phyloP scores from a whole-genome alignment of 2,113 vertebrate species.

The Centrocercus urophasianus region DNA sequence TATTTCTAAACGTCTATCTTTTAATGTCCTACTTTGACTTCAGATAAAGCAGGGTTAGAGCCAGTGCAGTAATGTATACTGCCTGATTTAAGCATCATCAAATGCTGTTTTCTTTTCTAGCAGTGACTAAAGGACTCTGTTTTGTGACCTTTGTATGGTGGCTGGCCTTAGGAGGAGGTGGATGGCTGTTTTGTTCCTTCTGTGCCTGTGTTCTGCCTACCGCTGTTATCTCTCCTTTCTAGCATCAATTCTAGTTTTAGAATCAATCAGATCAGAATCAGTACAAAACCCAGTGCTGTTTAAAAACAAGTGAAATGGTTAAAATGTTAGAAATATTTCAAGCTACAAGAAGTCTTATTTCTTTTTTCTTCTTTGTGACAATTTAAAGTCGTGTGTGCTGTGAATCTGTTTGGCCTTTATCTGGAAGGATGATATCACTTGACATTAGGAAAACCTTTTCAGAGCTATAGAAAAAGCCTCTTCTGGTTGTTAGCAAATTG shows the following conservation, averaged over 20 bases:
- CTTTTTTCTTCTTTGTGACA: background rate
- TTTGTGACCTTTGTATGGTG: background rate
- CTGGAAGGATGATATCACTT: background rate
- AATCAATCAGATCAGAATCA: background rate
- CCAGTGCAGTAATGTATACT: rapidly evolving
- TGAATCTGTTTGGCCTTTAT: background rate
- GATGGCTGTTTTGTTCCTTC: background rate
- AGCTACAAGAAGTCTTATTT: background rate
- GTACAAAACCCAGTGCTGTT: background rate
- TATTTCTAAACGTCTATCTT: background rate
- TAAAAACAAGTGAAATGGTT: background rate
- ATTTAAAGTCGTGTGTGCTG: background rate
- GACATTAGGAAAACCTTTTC: background rate
- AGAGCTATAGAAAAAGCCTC: background rate
- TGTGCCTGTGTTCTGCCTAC: background rate
- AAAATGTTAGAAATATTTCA: background rate
- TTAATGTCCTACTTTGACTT: background rate
- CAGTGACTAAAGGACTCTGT: background rate
- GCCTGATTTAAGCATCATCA: background rate
- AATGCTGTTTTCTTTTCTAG: background rate
- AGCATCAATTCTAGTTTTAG: background rate
- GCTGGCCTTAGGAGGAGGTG: background rate
- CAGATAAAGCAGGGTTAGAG: background rate
- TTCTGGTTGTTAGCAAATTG: background rate
- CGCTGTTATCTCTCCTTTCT: background rate